Base-by-base conservation (phyloP, 2,797 vertebrate genomes). In the Clamator glandarius region DNA sequence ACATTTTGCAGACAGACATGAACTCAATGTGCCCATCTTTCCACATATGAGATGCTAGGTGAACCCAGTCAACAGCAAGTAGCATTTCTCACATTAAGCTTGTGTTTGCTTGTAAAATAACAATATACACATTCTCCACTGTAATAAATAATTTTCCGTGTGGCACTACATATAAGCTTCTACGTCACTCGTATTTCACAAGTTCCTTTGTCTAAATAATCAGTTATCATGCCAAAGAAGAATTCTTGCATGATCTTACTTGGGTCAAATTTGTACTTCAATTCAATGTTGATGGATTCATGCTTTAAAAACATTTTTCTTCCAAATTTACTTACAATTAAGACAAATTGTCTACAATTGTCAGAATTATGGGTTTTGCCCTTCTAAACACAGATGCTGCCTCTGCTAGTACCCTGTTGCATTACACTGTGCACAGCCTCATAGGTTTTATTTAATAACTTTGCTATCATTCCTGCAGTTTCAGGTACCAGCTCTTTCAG, bases 1-100 rank as follows among this genome's bases (percentile, higher is more conserved):
- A 92, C 78, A 90, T 95, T 96, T 92, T 96, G 94, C 83, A 95
- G 94, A 96, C 83, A 94, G 94, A 91, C 75, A 74, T 42, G 92
- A 95, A 57, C 80, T 81, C 67, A 84, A 81, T 0, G 1, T 81
- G 80, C 69, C 77, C 88, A 63, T 91, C 87, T 90, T 91, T 94
- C 54, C 76, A 91, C 91, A 92, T 15, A 85, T 75, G 85, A 81
- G 59, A 86, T 7, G 4, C 51, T 78, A 73, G 41, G 35, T 68
- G 74, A 91, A 91, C 24, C 15, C 63, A 62, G 62, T 12, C 19
- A 93, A 80, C 16, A 93, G 33, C 33, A 89, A 86, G 35, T 15
- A 52, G 83, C 11, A 57, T 84, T 96, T 87, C 64, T 50, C 69
- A 75, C 67, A 76, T 41, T 41, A 93, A 73, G 66, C 87, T 69